A percentile compares a stretch with the other conserved stretches of the same genome.
Evolutionary conservation across 2,888 invertebrate species (phyloP).

Genomic region (Nowickia ferox): DNA sequence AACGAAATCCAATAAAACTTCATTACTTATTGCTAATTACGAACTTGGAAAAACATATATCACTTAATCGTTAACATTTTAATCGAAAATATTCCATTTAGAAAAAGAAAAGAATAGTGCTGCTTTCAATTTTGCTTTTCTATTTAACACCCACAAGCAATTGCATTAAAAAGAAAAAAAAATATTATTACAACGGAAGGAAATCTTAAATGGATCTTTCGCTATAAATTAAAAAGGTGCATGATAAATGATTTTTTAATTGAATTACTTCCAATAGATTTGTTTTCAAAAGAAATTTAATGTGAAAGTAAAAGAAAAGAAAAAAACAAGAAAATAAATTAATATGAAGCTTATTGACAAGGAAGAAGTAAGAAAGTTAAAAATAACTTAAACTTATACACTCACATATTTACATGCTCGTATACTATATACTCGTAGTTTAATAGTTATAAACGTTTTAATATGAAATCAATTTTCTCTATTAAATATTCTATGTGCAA

Average conservation of each 20-base stretch:
- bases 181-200: not conserved
- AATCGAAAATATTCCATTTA: not conserved
- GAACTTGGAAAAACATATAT: not conserved
- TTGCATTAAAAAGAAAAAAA: not conserved
- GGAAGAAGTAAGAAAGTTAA: not conserved
- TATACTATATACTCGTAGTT: too few relatives aligned
- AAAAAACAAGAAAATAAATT: not conserved
- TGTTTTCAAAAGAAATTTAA: conserved; percentile 15
- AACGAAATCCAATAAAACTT: too few relatives aligned
- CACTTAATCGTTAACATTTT: not conserved
- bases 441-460: too few relatives aligned
- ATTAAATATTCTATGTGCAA: too few relatives aligned
- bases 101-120: not conserved
- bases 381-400: not conserved
- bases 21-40: too few relatives aligned
- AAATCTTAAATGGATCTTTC: conserved; percentile 11
- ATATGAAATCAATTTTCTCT: too few relatives aligned
- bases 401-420: accelerated
- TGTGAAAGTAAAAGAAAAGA: not conserved
- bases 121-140: not conserved
- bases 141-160: not conserved
- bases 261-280: conserved; percentile 47
- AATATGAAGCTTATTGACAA: not conserved
- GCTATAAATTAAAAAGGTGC: not conserved
- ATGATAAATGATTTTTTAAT: conserved; percentile 44